A percentile compares a stretch with the other conserved stretches of the same genome.
These are phyloP conservation scores for Zenarchopterus dispar DNA, from an alignment of 2,797 vertebrate species.

Conservation along the genomic window DNA sequence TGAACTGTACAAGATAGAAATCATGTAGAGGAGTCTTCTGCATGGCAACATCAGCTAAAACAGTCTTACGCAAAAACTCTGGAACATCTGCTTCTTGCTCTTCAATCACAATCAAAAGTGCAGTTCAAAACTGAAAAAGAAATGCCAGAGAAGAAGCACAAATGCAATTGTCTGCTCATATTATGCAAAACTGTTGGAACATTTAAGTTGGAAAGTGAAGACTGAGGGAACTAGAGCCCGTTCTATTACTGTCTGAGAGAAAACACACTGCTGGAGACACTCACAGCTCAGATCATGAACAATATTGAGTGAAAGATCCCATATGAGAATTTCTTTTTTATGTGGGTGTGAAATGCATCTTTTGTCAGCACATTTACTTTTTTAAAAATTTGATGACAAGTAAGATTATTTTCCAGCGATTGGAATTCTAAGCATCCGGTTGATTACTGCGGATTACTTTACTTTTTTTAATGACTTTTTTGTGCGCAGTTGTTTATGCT, in stretches of 20 bases:
- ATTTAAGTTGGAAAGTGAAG: background rate
- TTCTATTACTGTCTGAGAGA: conserved; percentile 8
- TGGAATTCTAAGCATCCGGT: conserved; percentile 2
- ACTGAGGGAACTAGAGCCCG: background rate
- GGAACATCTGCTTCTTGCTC: background rate
- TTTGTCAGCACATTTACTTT: background rate
- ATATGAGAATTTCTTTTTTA: conserved; percentile 13
- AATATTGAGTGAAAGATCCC: background rate
- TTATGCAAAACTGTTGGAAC: background rate
- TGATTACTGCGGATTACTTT: conserved; percentile 20
- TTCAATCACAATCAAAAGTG: background rate
- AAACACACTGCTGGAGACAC: conserved; percentile 1
- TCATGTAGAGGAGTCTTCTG: background rate
- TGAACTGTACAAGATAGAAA: conserved; percentile 24
- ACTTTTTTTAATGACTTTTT: conserved; percentile 12
- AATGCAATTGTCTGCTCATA: background rate
- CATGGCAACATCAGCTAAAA: background rate
- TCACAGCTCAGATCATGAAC: background rate
- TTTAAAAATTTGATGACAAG: background rate
- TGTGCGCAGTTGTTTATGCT: conserved; percentile 29
- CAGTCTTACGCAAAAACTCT: conserved; percentile 1
- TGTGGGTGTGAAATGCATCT: conserved; percentile 11
- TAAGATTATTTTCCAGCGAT: background rate
- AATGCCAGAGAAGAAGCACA: background rate
- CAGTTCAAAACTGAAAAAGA: background rate